phyloP scores from a whole-genome alignment of 2,113 vertebrate species.

The Cariama cristata region DNA sequence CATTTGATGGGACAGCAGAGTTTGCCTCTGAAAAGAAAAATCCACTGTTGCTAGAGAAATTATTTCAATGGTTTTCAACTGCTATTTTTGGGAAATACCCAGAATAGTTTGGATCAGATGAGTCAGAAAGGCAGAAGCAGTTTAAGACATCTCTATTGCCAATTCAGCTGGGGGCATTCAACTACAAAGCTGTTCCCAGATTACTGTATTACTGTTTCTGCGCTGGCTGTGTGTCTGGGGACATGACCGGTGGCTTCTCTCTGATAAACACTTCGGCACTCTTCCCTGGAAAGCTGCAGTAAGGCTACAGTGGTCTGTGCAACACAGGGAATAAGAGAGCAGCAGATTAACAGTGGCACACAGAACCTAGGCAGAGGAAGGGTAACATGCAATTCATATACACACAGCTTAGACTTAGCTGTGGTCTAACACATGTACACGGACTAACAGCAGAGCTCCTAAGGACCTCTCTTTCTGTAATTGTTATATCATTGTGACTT shows the following conservation, averaged over 20 bases:
- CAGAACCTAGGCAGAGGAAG: background rate
- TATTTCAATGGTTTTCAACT: background rate
- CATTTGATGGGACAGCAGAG: background rate
- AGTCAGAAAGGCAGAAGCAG: background rate
- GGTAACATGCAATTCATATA: fast-evolving
- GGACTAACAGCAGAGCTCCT: background rate
- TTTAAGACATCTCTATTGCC: background rate
- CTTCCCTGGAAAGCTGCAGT: background rate
- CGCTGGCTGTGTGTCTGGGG: background rate
- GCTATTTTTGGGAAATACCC: background rate
- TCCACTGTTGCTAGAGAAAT: background rate
- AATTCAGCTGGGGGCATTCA: background rate
- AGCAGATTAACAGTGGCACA: background rate
- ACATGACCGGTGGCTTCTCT: background rate
- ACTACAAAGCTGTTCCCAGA: background rate
- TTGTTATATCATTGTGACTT: background rate
- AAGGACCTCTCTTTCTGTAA: background rate
- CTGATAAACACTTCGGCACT: background rate
- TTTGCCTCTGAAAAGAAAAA: background rate
- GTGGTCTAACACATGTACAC: fast-evolving
- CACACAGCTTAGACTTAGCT: background rate
- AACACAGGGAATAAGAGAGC: background rate
- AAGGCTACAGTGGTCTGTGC: background rate
- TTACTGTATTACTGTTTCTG: background rate
- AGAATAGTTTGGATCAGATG: background rate